Base-by-base conservation (phyloP, 2,113 vertebrate genomes). In the Dasyornis broadbenti region DNA sequence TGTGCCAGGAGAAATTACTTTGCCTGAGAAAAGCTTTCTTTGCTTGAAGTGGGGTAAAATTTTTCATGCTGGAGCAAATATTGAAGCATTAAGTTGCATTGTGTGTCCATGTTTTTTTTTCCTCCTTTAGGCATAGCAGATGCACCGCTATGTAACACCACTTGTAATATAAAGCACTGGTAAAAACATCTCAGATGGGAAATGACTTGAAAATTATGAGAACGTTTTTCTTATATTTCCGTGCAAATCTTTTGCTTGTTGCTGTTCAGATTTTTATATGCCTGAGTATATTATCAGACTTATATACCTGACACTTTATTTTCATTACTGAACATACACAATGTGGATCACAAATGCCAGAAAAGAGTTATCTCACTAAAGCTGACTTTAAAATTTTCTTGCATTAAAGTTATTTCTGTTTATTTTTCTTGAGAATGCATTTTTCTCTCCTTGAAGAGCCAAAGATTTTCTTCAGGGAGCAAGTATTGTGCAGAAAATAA, bases 61-160 rank as follows among this genome's bases (percentile, higher is more conserved):
- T 75, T 54, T 54, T 56, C 21, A 5, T 12, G 44, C 13, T 42
- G 47, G 56, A 88, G 19, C 21, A 68, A 42, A 82, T 44, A 57
- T 30, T 20, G 35, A 35, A 79, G 53, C 26, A n/a, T 42, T 13
- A 64, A 50, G 6, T 52, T 39, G 56, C 18, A 13, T 3, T 42
- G 14, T 44, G 53, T 40, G 33, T 19, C 21, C 15, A 19, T 4
- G 24, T 6, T 0, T 2, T 4, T 15, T 15, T 26, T 2, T n/a
- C n/a, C n/a, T n/a, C 6, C 24, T 56, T 69, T 18, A 53, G 54
- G 28, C 40, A 77, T 1, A 61, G 45, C 40, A 65, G 72, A 56
- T 0, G 2, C 15, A 9, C 31, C 66, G 28, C 54, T 37, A 47
- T 0, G 0, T 35, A 37, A 79, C 31, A 9, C 3, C 59, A n/a